Evolutionary conservation across 2,113 vertebrate species (phyloP).

Genomic region (Zosterops lateralis): DNA sequence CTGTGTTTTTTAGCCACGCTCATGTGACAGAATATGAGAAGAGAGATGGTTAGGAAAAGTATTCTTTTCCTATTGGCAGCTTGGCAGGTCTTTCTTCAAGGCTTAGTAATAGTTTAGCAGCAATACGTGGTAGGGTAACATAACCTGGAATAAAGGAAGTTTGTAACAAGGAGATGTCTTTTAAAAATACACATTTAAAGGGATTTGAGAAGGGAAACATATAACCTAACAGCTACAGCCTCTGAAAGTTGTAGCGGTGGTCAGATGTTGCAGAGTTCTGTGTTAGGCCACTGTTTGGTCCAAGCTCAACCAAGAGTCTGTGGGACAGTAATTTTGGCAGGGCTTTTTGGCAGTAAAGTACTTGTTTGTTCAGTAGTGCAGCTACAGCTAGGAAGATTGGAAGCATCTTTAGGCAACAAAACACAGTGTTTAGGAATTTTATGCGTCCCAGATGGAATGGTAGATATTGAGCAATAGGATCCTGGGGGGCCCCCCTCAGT

Average conservation of each 20-base stretch:
- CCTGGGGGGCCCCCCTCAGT: background rate
- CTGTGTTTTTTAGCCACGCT: background rate
- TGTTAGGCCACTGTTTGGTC: background rate
- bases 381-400: constrained; percentile 5
- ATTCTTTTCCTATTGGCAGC: background rate
- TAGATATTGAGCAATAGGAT: constrained; percentile 8
- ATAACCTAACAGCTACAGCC: background rate
- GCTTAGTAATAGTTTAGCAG: background rate
- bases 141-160: background rate
- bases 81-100: background rate
- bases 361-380: constrained; percentile 28
- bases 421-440: background rate
- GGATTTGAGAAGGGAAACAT: background rate
- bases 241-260: background rate
- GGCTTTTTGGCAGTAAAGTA: constrained; percentile 24
- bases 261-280: background rate
- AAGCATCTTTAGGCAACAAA: constrained; percentile 24
- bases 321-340: constrained; percentile 6
- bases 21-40: background rate
- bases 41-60: background rate
- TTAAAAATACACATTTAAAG: background rate
- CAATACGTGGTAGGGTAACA: background rate
- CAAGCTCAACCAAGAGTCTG: background rate
- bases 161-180: background rate
- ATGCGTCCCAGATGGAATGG: constrained; percentile 35